Evolutionary conservation across 2,797 vertebrate species (phyloP).

Genomic region (Enteromius fasciolatus): DNA sequence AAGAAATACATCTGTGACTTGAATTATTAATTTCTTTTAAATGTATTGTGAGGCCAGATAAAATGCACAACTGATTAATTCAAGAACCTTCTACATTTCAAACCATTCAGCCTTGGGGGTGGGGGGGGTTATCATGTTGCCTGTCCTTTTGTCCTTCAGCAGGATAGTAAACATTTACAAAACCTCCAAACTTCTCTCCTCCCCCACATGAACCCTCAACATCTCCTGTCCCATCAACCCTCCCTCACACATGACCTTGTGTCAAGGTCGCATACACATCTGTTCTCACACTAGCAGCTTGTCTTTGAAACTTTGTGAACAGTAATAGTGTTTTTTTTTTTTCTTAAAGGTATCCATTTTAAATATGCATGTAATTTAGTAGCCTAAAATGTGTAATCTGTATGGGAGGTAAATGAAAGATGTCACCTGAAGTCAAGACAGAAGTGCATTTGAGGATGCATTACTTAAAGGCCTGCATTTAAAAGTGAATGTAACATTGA

Average conservation of each 20-base stretch:
- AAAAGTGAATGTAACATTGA: background rate
- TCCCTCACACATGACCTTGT: slow-evolving; percentile 65
- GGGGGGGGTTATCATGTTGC: slow-evolving; percentile 48
- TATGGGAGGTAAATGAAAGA: background rate
- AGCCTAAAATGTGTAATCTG: background rate
- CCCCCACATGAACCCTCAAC: slow-evolving; percentile 44
- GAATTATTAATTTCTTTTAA: background rate
- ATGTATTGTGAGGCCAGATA: background rate
- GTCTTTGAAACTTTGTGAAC: slow-evolving; percentile 27
- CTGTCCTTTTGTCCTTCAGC: slow-evolving; percentile 53
- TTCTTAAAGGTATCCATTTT: background rate
- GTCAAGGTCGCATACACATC: slow-evolving; percentile 67
- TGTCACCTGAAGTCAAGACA: background rate
- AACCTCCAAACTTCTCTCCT: slow-evolving; percentile 38
- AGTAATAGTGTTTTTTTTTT: no score
- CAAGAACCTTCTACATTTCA: slow-evolving; percentile 23
- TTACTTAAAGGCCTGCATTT: background rate
- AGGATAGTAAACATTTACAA: slow-evolving; percentile 60
- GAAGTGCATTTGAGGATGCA: background rate
- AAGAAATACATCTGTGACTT: background rate
- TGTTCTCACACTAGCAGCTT: slow-evolving; percentile 54
- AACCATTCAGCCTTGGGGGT: background rate
- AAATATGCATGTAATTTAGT: background rate
- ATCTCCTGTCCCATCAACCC: slow-evolving; percentile 32
- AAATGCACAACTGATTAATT: background rate